phyloP scores from a whole-genome alignment of 2,797 vertebrate genomes.

The Aldrovandia affinis region DNA sequence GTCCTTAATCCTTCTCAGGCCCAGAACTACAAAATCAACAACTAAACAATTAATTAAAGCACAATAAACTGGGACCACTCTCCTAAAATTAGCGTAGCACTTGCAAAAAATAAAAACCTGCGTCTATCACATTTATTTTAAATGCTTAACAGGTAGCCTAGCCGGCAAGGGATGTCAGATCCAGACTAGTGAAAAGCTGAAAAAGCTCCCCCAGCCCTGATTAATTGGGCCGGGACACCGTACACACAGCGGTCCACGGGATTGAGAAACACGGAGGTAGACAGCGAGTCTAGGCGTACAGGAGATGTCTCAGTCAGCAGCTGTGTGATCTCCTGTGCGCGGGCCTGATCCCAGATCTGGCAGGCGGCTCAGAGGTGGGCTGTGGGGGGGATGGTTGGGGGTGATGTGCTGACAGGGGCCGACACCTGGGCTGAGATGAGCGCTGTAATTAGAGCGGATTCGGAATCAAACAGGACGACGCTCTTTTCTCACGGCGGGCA shows the following conservation, averaged over 20 bases:
- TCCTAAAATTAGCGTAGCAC: not conserved
- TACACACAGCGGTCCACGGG: not conserved
- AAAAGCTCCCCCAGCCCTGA: not conserved
- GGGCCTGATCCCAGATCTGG: not conserved
- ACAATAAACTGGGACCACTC: not conserved
- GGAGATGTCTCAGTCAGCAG: not conserved
- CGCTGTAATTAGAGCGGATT: slow-evolving; percentile 11
- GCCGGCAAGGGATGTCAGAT: not conserved
- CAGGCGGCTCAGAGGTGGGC: not conserved
- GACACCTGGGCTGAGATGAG: not conserved
- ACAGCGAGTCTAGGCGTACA: not conserved
- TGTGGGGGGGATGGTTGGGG: not conserved
- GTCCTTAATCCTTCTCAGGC: not conserved
- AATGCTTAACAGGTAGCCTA: not conserved
- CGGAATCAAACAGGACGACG: not conserved
- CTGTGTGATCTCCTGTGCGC: not conserved
- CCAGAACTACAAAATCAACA: not conserved
- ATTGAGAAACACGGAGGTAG: not conserved
- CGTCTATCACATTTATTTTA: not conserved
- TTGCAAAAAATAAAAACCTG: not conserved
- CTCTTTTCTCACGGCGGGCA: slow-evolving; percentile 9
- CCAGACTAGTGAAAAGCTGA: not conserved
- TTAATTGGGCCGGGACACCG: not conserved
- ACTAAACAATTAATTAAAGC: not conserved
- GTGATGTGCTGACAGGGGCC: not conserved